Conservation (phyloP, 2,888 invertebrate species). For the Gerris lacustris region DNA sequence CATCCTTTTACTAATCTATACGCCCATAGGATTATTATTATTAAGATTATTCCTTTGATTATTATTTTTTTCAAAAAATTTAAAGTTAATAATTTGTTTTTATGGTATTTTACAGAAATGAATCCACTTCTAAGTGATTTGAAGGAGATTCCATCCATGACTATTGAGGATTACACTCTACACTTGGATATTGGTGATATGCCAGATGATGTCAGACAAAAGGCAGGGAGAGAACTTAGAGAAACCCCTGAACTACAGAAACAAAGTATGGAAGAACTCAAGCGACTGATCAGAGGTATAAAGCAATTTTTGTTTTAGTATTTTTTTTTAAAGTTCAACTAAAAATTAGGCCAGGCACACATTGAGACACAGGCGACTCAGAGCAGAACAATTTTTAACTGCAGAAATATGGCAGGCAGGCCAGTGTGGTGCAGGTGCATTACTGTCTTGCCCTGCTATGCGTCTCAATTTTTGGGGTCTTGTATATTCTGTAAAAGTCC, state of each 20-base stretch:
- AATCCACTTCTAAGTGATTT: slow-evolving; percentile 21
- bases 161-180: slow-evolving; percentile 47
- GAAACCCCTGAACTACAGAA: slow-evolving; percentile 56
- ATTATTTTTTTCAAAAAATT: too few relatives aligned
- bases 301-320: slow-evolving; percentile 2
- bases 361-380: too few relatives aligned
- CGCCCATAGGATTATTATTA: too few relatives aligned
- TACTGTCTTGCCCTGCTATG: too few relatives aligned
- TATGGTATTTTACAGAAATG: background rate
- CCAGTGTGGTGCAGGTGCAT: too few relatives aligned
- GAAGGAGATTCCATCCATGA: slow-evolving; percentile 31
- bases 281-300: slow-evolving; percentile 48
- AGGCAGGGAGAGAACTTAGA: slow-evolving; percentile 54
- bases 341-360: too few relatives aligned
- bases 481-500: too few relatives aligned
- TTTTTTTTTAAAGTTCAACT: background rate
- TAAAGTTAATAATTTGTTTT: background rate
- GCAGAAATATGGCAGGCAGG: too few relatives aligned
- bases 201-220: slow-evolving; percentile 46
- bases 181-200: slow-evolving; percentile 48
- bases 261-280: slow-evolving; percentile 46
- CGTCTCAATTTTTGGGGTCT: too few relatives aligned
- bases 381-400: too few relatives aligned
- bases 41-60: too few relatives aligned
- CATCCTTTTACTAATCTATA: too few relatives aligned